Percentiles rank a stretch among this genome's conserved stretches.
Conservation (phyloP, 2,113 vertebrate genomes). For the Brienomyrus longianalis region DNA sequence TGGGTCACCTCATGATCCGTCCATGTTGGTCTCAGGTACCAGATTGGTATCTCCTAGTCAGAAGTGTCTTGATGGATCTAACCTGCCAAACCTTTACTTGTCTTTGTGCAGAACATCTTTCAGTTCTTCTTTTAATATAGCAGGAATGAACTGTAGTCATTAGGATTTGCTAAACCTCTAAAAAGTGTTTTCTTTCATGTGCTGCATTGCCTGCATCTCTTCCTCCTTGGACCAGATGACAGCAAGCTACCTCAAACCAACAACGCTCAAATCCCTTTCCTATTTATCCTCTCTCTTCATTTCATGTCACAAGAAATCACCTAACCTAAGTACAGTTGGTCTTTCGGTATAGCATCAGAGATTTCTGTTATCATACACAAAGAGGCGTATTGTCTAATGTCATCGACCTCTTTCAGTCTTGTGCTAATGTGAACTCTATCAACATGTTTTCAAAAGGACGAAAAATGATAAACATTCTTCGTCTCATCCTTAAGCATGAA, state of each 20-base stretch:
- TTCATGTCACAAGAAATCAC: neutral
- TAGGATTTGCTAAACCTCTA: neutral
- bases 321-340: neutral
- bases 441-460: neutral
- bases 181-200: neutral
- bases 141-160: neutral
- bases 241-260: neutral
- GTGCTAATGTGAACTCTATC: neutral
- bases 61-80: neutral
- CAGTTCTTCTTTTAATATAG: neutral
- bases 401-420: neutral
- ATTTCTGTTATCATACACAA: neutral
- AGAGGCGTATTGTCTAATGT: neutral
- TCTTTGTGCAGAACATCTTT: neutral
- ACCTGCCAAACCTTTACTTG: neutral
- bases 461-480: neutral
- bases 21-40: neutral
- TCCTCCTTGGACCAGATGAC: neutral
- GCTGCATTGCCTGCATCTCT: neutral
- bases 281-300: neutral
- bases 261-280: neutral
- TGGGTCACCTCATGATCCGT: neutral
- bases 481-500: neutral
- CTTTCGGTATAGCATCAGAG: neutral
- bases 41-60: neutral